These are phyloP conservation scores for Scolanthus callimorphus DNA, from an alignment of 92 coral and sea anemone species.

Conservation along the genomic window DNA sequence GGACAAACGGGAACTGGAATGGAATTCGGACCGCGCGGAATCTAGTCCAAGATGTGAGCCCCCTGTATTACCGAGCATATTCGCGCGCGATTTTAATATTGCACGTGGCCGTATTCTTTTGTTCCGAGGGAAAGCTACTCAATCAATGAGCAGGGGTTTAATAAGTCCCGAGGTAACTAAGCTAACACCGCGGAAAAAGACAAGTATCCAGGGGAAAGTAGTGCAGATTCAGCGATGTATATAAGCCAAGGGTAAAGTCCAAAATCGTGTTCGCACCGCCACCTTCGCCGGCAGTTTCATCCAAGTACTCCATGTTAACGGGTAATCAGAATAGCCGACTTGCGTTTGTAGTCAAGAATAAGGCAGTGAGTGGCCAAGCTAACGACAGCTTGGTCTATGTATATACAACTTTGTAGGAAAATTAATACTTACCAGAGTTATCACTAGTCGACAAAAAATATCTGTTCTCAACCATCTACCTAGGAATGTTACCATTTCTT, in stretches of 20 bases:
- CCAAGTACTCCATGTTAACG: too few species aligned
- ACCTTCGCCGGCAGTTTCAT: constrained; percentile 33
- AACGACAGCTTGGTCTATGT: too few species aligned
- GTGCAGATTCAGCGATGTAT: constrained; percentile 5
- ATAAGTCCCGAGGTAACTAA: constrained; percentile 47
- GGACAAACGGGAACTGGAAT: neutral
- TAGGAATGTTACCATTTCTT: too few species aligned
- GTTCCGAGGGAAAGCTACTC: neutral
- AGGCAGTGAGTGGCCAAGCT: too few species aligned
- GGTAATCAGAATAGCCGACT: too few species aligned
- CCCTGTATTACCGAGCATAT: neutral
- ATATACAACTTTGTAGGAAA: too few species aligned
- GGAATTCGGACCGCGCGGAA: neutral
- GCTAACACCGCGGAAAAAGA: constrained; percentile 45
- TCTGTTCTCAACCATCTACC: too few species aligned
- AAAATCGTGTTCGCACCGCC: constrained; percentile 25
- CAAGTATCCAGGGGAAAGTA: constrained; percentile 11
- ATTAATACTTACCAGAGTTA: too few species aligned
- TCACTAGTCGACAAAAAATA: too few species aligned
- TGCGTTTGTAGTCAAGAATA: too few species aligned
- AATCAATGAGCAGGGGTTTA: constrained; percentile 9
- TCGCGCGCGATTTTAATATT: constrained; percentile 12
- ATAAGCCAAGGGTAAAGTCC: constrained; percentile 13
- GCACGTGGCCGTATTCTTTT: constrained; percentile 6
- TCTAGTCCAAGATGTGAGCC: neutral